Evolutionary conservation across 1,140 invertebrate genomes (phyloP), one percentile per base, ranked within the genome.

Genomic region (Lepidurus packardi): DNA sequence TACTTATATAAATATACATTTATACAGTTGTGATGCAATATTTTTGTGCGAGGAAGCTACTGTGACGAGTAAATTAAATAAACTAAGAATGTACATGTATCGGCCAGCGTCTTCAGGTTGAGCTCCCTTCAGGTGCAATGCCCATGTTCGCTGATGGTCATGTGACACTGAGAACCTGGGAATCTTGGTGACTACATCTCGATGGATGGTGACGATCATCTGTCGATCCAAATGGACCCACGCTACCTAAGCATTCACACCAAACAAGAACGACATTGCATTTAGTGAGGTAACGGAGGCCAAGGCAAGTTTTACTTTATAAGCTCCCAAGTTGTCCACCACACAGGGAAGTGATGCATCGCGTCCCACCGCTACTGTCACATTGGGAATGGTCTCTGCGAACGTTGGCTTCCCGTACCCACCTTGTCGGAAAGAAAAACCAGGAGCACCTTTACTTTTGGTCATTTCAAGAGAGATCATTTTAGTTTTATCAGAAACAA

Each of bases 161-260:
- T 94, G 92, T 1, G 93, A 93, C 10, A 97, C 92, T 81, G 92
- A 92, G 85, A 95, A 96, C 78, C 94, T 87, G 13, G 93, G 90
- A 83, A 96, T 91, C 76, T 93, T 89, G 1, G 93, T 92, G 78
- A 97, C 94, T 34, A 97, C 93, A 83, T 95, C 93, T 53, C 93
- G 91, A 85, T 96, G 94, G 83, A 96, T 94, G 13, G 93, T 95
- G 65, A 97, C 87, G 80, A 96, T 92, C 93, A 95, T 95, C 86
- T 96, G 92, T n/a, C 94, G 89, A 83, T 95, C 94, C 81, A 96
- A 94, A 85, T 97, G 94, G 75, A 96, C 92, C 94, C 94, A 97
- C 43, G 94, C 94, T 80, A 96, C 94, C 94, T 96, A 86, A 11
- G 87, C 88, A 24, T 77, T 80, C 73, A 7, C 13, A 3, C 45